Evolutionary conservation across 2,797 vertebrate genomes (phyloP).

Genomic region (Tapera naevia): DNA sequence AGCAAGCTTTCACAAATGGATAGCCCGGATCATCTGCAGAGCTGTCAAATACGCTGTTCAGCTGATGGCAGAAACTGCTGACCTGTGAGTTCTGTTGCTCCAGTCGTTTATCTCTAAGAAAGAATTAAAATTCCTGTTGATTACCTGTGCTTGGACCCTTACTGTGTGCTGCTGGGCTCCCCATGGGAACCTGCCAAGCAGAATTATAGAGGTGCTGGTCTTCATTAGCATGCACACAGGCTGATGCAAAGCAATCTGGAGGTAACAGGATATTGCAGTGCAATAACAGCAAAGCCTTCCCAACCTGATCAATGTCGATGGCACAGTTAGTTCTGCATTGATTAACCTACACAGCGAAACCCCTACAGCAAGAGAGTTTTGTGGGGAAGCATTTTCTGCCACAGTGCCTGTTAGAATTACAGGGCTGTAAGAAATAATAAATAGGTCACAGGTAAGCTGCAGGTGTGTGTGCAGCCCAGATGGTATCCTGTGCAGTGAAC

Average conservation of each 20-base stretch:
- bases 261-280: neutral
- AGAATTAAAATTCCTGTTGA: neutral
- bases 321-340: neutral
- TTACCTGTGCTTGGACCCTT: neutral
- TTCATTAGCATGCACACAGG: neutral
- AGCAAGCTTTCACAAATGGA: slow-evolving; percentile 8
- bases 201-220: neutral
- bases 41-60: neutral
- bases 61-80: neutral
- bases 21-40: neutral
- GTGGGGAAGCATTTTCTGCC: neutral
- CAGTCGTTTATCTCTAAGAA: neutral
- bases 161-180: neutral
- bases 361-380: neutral
- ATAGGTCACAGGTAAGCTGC: neutral
- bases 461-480: neutral
- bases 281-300: neutral
- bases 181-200: neutral
- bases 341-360: neutral
- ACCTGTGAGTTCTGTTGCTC: neutral
- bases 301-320: neutral
- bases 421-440: neutral
- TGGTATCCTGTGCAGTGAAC: rapidly evolving
- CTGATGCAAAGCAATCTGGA: neutral
- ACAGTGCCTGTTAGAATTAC: rapidly evolving